phyloP scores from a whole-genome alignment of 2,888 invertebrate genomes.

The Celastrina argiolus region DNA sequence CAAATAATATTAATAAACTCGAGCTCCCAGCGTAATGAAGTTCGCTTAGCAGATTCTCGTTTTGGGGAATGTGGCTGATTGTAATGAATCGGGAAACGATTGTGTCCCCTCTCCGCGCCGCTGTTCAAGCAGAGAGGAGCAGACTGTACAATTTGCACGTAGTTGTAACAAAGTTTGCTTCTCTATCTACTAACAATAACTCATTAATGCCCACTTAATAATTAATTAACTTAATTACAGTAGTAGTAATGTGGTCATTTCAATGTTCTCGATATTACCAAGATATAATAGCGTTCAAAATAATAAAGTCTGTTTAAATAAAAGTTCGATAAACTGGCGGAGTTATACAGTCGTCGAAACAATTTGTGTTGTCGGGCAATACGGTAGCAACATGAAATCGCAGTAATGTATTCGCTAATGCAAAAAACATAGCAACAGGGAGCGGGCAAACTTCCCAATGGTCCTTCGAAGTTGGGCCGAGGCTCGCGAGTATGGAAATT shows the following conservation, averaged over 20 bases:
- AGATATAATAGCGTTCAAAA: neutral
- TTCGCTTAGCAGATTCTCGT: neutral
- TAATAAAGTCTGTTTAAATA: too few relatives aligned
- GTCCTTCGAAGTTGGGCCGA: neutral
- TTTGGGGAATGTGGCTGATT: conserved; percentile 1
- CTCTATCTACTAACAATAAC: neutral
- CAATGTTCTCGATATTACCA: too few relatives aligned
- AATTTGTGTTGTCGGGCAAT: neutral
- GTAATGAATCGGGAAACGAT: neutral
- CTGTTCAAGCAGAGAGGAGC: neutral
- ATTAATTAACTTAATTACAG: too few relatives aligned
- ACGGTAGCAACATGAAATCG: neutral
- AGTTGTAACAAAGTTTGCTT: neutral
- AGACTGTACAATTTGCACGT: neutral
- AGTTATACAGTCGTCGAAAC: neutral
- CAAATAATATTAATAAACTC: neutral
- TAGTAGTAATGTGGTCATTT: too few relatives aligned
- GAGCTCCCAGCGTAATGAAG: neutral
- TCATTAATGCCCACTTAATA: too few relatives aligned
- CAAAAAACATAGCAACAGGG: neutral
- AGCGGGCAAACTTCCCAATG: neutral
- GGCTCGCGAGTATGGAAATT: neutral
- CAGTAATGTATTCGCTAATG: neutral
- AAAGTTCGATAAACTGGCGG: neutral
- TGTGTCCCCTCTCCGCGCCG: neutral